A percentile compares a stretch with the other conserved stretches of the same genome.
Conservation (phyloP, 2,113 vertebrate genomes). For the Salvelinus alpinus region DNA sequence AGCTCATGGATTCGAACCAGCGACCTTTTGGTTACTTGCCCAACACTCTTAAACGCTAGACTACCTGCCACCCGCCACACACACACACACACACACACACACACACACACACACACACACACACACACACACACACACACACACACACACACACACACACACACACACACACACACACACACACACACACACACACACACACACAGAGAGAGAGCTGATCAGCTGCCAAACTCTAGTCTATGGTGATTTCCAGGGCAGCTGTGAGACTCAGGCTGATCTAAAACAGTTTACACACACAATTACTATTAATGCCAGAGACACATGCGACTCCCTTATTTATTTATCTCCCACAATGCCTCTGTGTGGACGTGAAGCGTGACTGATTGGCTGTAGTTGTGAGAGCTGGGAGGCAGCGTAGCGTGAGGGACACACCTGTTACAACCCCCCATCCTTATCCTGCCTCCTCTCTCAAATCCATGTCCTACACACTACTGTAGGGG, state of each 20-base stretch:
- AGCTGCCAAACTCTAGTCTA: slow-evolving; percentile 58
- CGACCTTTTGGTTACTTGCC: too few species aligned
- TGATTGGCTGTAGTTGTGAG: slow-evolving; percentile 64
- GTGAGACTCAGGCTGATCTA: slow-evolving; percentile 68
- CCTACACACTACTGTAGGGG: not conserved
- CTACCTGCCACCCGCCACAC: too few species aligned
- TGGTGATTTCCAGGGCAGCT: slow-evolving; percentile 75
- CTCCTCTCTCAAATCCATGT: slow-evolving; percentile 15
- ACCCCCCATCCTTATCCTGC: slow-evolving; percentile 26
- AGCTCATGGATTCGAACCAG: too few species aligned
- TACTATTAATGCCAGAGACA: slow-evolving; percentile 78
- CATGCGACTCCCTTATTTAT: slow-evolving; percentile 63
- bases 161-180: slow-evolving; percentile 2
- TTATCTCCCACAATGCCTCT: slow-evolving; percentile 55
- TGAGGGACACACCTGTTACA: slow-evolving; percentile 77
- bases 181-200: not conserved
- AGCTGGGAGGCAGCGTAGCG: slow-evolving; percentile 60
- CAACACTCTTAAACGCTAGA: too few species aligned
- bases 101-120: slow-evolving; percentile 14
- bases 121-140: slow-evolving; percentile 36
- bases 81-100: too few species aligned
- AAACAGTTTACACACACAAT: slow-evolving; percentile 80
- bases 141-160: slow-evolving; percentile 12
- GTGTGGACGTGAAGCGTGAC: slow-evolving; percentile 70
- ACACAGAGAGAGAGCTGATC: slow-evolving; percentile 35